A percentile compares a stretch with the other conserved stretches of the same genome.
Conservation (phyloP, 2,113 vertebrate species). For the Crocuta crocuta region DNA sequence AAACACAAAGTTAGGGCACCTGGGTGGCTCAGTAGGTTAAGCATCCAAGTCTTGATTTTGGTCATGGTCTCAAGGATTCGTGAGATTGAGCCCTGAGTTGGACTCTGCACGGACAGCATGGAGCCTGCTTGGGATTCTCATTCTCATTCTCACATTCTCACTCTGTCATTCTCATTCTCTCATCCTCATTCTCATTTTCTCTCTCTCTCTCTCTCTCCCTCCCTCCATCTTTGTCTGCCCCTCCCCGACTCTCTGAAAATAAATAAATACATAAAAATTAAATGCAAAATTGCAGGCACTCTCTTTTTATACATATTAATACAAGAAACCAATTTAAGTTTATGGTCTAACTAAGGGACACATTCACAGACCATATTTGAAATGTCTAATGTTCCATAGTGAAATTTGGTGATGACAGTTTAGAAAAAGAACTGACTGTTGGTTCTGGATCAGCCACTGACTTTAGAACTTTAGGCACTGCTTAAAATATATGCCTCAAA, state of each 20-base stretch:
- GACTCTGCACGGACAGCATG: too few relatives aligned
- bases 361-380: not conserved
- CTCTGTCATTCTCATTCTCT: too few relatives aligned
- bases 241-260: too few relatives aligned
- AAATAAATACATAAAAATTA: not conserved
- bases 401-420: not conserved
- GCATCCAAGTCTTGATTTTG: too few relatives aligned
- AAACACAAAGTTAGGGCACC: not conserved
- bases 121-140: too few relatives aligned
- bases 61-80: too few relatives aligned
- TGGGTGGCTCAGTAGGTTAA: too few relatives aligned
- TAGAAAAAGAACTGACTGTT: not conserved
- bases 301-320: constrained; percentile 14
- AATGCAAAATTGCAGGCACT: not conserved
- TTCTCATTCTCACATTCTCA: too few relatives aligned
- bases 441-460: not conserved
- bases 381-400: not conserved
- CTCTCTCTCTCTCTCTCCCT: too few relatives aligned
- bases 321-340: not conserved
- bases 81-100: too few relatives aligned
- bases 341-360: not conserved
- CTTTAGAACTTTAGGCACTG: not conserved
- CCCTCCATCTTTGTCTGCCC: too few relatives aligned
- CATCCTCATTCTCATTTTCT: too few relatives aligned
- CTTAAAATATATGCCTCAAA: not conserved